A percentile compares a stretch with the other conserved stretches of the same genome.
Evolutionary conservation across 1,140 invertebrate species (phyloP).

Genomic region (Adelges cooleyi): DNA sequence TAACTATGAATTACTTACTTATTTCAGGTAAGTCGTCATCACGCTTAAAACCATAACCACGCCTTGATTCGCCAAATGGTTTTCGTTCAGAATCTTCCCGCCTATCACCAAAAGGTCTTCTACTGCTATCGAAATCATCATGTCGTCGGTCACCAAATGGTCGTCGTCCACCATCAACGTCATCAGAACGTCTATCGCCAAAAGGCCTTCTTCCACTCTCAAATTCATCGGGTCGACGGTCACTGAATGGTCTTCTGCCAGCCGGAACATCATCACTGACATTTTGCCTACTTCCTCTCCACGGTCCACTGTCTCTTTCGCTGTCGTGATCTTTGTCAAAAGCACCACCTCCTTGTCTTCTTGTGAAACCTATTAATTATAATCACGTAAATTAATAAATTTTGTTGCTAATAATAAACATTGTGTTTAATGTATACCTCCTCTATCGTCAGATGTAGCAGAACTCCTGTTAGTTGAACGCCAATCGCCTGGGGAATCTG

Average conservation of each 20-base stretch:
- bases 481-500: slow-evolving; percentile 19
- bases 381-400: no score
- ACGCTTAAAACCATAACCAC: slow-evolving; percentile 21
- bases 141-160: slow-evolving; percentile 5
- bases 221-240: slow-evolving; percentile 9
- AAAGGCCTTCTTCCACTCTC: slow-evolving; percentile 10
- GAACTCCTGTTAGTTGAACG: slow-evolving; percentile 1
- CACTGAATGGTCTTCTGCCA: slow-evolving; percentile 12
- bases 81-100: slow-evolving; percentile 6
- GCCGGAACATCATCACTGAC: not conserved
- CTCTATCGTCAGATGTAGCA: slow-evolving; percentile 11
- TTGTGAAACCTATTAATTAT: slow-evolving; percentile 1
- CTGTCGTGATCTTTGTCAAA: slow-evolving; percentile 23
- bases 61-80: slow-evolving; percentile 19
- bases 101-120: slow-evolving; percentile 14
- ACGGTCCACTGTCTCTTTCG: slow-evolving; percentile 16
- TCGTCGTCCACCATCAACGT: not conserved
- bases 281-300: not conserved
- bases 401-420: no score
- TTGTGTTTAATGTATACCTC: not conserved
- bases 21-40: slow-evolving; percentile 23
- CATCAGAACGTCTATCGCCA: not conserved
- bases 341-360: slow-evolving; percentile 14
- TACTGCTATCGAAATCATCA: slow-evolving; percentile 3
- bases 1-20: no score